phyloP scores from a whole-genome alignment of 30 jellyfish, hydroid and myxozoan genomes.

The Chrysaora quinquecirrha region DNA sequence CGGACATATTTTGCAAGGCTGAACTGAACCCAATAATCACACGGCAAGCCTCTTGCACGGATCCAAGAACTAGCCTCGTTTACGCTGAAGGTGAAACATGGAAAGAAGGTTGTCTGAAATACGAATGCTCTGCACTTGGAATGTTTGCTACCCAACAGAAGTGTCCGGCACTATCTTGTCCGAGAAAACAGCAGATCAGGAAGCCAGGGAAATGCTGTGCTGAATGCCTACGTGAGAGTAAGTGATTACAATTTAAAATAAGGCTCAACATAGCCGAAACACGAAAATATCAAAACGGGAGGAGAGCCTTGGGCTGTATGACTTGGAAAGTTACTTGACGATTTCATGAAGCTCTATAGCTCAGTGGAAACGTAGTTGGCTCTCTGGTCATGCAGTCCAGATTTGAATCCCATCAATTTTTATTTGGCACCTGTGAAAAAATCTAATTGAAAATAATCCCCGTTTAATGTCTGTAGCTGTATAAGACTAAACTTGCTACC shows the following conservation, averaged over 20 bases:
- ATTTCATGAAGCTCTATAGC: no score
- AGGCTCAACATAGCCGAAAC: no score
- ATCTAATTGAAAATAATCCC: constrained; percentile 2
- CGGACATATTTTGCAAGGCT: constrained; percentile 29
- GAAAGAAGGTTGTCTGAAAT: constrained; percentile 47
- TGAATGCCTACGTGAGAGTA: constrained; percentile 48
- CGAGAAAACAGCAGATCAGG: constrained; percentile 25
- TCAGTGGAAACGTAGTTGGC: no score
- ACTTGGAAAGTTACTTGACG: no score
- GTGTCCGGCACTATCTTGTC: constrained; percentile 75
- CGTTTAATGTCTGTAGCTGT: no score
- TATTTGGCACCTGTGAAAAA: constrained; percentile 61
- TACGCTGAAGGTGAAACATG: constrained; percentile 80
- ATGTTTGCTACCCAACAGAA: background rate
- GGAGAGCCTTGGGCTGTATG: no score
- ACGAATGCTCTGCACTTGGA: constrained; percentile 54
- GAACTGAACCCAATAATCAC: constrained; percentile 40
- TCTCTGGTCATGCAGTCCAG: no score
- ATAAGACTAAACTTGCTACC: no score
- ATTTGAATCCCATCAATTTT: no score
- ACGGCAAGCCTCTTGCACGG: constrained; percentile 53
- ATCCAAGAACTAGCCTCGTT: constrained; percentile 27
- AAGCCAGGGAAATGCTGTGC: constrained; percentile 63
- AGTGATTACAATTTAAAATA: constrained; percentile 5
- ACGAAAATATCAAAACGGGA: no score